Evolutionary conservation across 2,888 invertebrate genomes (phyloP).

Genomic region (Gymnosoma rotundatum): DNA sequence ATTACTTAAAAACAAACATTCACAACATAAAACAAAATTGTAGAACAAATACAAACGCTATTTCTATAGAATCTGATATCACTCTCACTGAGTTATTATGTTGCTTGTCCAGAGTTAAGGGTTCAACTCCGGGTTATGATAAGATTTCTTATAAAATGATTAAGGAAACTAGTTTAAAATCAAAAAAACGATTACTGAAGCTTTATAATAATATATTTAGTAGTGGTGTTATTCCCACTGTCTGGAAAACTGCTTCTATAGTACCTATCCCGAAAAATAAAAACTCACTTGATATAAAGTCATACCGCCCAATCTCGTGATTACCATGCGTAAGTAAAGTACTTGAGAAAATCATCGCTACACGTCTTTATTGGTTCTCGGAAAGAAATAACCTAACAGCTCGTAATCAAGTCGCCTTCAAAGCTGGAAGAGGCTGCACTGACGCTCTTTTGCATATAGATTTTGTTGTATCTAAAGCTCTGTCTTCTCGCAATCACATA

Average conservation of each 20-base stretch:
- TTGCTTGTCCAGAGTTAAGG: no score
- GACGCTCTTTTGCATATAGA: conserved; percentile 44
- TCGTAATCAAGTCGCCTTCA: conserved; percentile 37
- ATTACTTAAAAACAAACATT: no score
- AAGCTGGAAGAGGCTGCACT: conserved; percentile 4
- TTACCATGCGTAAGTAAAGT: conserved; percentile 33
- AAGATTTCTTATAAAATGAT: not conserved
- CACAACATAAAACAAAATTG: no score
- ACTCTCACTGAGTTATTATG: no score
- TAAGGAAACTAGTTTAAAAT: not conserved
- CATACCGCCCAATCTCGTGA: no score
- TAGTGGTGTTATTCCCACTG: not conserved
- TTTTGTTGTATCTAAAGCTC: not conserved
- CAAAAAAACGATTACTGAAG: not conserved
- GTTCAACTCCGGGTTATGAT: no score
- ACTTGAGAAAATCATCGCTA: not conserved
- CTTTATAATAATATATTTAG: not conserved
- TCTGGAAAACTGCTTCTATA: not conserved
- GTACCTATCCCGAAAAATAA: not conserved
- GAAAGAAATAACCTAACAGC: not conserved
- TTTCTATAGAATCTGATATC: no score
- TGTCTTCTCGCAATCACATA: not conserved
- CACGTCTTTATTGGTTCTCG: conserved; percentile 23
- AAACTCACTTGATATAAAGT: no score
- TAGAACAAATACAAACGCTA: no score